Percentiles rank a stretch among this genome's conserved stretches.
These are phyloP conservation scores for Pavo muticus DNA, from an alignment of 2,113 vertebrate genomes.

Conservation along the genomic window DNA sequence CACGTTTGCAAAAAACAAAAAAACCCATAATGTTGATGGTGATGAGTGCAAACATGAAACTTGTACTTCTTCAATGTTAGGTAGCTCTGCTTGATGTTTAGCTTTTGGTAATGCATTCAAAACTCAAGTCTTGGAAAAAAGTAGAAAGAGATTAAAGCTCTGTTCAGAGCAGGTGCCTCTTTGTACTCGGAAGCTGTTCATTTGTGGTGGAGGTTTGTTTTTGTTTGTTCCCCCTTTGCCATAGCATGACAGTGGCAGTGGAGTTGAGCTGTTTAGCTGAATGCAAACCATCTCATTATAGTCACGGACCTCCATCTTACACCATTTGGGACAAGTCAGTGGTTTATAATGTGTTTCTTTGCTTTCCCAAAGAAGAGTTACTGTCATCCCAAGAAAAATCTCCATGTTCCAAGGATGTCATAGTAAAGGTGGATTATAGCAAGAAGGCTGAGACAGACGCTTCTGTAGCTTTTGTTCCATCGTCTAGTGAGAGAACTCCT, in stretches of 20 bases:
- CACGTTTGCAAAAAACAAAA: not conserved
- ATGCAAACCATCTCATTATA: accelerated
- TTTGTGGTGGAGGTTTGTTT: not conserved
- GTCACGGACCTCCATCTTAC: not conserved
- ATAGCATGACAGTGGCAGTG: not conserved
- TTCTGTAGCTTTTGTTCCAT: constrained; percentile 83
- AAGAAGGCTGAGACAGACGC: constrained; percentile 91
- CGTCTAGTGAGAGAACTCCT: constrained; percentile 85
- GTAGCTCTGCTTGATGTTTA: not conserved
- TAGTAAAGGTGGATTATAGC: constrained; percentile 93
- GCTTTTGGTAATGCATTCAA: not conserved
- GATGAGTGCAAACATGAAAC: not conserved
- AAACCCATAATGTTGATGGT: not conserved
- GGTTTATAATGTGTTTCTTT: not conserved
- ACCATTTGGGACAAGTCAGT: not conserved
- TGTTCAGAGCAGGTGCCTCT: not conserved
- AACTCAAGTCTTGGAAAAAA: not conserved
- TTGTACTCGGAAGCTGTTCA: not conserved
- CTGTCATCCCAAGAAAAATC: constrained; percentile 93
- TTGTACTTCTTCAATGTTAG: not conserved
- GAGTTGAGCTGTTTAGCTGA: accelerated
- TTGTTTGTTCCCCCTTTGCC: no score
- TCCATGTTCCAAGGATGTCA: constrained; percentile 90
- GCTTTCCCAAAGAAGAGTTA: constrained; percentile 83
- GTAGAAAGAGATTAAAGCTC: not conserved